Base-by-base conservation (phyloP, 2,113 vertebrate species). In the Marmota flaviventris region DNA sequence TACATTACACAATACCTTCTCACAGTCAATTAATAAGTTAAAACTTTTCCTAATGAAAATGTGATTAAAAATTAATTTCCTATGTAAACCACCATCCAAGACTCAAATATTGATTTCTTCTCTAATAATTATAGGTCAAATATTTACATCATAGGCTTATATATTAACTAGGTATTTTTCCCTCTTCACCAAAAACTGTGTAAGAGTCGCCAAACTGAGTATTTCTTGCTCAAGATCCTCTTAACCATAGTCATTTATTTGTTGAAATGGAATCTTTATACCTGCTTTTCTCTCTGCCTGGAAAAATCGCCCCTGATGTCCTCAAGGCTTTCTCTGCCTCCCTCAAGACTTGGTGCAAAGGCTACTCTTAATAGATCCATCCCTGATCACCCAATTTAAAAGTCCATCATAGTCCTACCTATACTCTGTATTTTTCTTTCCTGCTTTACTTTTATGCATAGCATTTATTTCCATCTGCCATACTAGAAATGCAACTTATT, bases 61-160 rank as follows among this genome's bases (percentile, higher is more conserved):
- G 27, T 73, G 34, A 97, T 91, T 86, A 4, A 89, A 89, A 88
- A 75, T 81, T 85, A 76, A 95, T 76, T 96, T 93, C 61, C 82
- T 85, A 91, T 34, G 27, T 94, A 91, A 93, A 82, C 81, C 77
- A 83, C 69, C 89, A 97, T 88, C 69, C 51, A 96, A 95, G 92
- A 97, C 76, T 94, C 92, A 93, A 65, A 83, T 96, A 97, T 97
- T 81, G 92, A 97, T 97, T 97, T 90, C 34, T 87, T 87, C 53
- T 82, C 77, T 89, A 53, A 63, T 94, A 95, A 94, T 85, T 87
- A 92, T 20, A 89, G 72, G 20, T n/a, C 58, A 95, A 95, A 78
- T 70, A 58, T 96, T 96, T 93, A 87, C 77, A 85, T 42, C 76
- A 14, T 37, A 78, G 39, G 89, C 48, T 96, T 88, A 89, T 53